phyloP scores from a whole-genome alignment of 2,888 invertebrate species.

The Periphyllus acericola region DNA sequence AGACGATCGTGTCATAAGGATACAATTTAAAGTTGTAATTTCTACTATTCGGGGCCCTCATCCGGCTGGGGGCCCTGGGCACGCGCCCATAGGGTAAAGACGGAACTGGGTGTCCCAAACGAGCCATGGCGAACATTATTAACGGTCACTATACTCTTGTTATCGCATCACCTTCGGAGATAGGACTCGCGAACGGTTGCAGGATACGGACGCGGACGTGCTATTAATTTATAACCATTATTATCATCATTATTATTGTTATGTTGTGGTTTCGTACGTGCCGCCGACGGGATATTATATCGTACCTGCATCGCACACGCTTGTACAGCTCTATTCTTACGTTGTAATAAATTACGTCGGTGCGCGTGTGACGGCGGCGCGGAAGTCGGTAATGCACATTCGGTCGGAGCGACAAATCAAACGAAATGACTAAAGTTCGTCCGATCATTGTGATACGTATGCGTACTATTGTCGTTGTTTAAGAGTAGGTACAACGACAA shows the following conservation, averaged over 20 bases:
- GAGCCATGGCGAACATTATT: no score
- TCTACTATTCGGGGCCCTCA: no score
- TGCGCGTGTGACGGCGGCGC: neutral
- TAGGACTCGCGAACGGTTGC: neutral
- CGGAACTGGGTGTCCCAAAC: no score
- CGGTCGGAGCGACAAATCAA: slow-evolving; percentile 12
- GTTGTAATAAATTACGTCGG: neutral
- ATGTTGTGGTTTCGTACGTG: neutral
- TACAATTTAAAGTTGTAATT: no score
- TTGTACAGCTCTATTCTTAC: neutral
- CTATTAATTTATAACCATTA: neutral
- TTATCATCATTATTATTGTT: no score
- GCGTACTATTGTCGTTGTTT: neutral
- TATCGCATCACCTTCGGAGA: no score
- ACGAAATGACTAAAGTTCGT: neutral
- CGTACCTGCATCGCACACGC: neutral
- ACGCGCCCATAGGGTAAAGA: no score
- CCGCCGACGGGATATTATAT: neutral
- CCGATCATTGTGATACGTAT: neutral
- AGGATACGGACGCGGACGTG: neutral
- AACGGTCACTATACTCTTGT: no score
- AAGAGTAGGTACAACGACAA: neutral
- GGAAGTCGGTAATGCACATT: neutral
- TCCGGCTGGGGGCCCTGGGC: no score
- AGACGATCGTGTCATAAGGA: no score